phyloP scores from a whole-genome alignment of 2,888 invertebrate genomes.

The Mellilla xanthometata region DNA sequence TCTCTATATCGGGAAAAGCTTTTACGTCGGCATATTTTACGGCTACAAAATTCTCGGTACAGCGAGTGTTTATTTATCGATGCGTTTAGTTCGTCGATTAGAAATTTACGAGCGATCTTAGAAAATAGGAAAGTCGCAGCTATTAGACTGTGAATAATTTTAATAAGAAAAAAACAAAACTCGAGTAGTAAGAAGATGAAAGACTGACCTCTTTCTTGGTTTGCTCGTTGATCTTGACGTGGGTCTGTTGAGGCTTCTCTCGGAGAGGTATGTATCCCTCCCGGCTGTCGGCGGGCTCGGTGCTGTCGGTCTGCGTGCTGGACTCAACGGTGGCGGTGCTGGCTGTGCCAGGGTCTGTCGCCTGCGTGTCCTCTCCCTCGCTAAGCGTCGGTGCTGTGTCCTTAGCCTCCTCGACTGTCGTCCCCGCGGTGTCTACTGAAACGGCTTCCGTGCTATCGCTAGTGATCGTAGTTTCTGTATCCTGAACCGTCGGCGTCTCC shows the following conservation, averaged over 20 bases:
- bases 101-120: slow-evolving; percentile 52
- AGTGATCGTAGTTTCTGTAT: slow-evolving; percentile 73
- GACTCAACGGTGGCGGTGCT: slow-evolving; percentile 64
- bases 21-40: slow-evolving; percentile 41
- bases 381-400: slow-evolving; percentile 60
- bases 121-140: slow-evolving; percentile 61
- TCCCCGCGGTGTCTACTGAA: slow-evolving; percentile 59
- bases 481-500: slow-evolving; percentile 62
- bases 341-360: slow-evolving; percentile 60
- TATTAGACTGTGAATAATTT: slow-evolving; percentile 73
- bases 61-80: slow-evolving; percentile 45
- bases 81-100: slow-evolving; percentile 43
- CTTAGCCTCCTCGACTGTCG: slow-evolving; percentile 57
- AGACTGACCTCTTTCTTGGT: slow-evolving; percentile 82
- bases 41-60: slow-evolving; percentile 32
- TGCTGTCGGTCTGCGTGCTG: slow-evolving; percentile 60
- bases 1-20: slow-evolving; percentile 41
- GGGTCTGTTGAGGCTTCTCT: slow-evolving; percentile 73
- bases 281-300: slow-evolving; percentile 74
- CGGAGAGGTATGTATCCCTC: slow-evolving; percentile 76
- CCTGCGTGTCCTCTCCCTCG: slow-evolving; percentile 57
- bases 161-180: slow-evolving; percentile 50
- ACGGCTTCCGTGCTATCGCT: slow-evolving; percentile 79
- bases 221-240: slow-evolving; percentile 79
- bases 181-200: slow-evolving; percentile 50